Conservation (phyloP, 2,797 vertebrate species). For the Todus mexicanus region DNA sequence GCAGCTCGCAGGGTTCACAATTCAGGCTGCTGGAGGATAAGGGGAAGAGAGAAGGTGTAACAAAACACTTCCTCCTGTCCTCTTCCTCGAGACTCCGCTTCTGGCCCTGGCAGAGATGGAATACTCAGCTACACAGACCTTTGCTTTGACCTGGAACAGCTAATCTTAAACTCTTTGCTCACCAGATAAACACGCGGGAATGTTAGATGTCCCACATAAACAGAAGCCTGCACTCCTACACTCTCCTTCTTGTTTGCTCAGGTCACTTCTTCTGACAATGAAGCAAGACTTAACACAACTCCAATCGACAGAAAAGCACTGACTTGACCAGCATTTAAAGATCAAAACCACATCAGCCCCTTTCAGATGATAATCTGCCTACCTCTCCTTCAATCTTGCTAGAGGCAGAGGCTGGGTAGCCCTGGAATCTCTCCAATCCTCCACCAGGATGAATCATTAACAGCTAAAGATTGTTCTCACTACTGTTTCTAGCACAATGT, state of each 20-base stretch:
- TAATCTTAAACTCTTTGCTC: constrained; percentile 2
- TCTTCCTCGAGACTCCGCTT: not conserved
- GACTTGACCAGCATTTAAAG: not conserved
- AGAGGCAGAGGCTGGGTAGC: not conserved
- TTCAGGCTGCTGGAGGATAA: not conserved
- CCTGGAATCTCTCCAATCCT: constrained; percentile 28
- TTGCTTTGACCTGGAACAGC: not conserved
- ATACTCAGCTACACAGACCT: not conserved
- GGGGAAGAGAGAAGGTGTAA: not conserved
- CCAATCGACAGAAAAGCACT: not conserved
- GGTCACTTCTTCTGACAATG: not conserved
- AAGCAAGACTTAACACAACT: not conserved
- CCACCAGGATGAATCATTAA: constrained; percentile 9
- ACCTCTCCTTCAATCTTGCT: not conserved
- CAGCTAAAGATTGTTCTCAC: constrained; percentile 12
- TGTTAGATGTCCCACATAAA: not conserved
- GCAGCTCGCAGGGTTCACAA: not conserved
- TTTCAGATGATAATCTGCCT: constrained; percentile 15
- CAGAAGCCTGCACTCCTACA: not conserved
- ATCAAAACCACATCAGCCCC: not conserved
- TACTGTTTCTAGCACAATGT: constrained; percentile 13
- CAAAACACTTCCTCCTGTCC: not conserved
- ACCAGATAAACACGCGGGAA: constrained; percentile 10
- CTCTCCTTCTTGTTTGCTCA: not conserved
- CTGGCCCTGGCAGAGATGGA: not conserved